phyloP scores from a whole-genome alignment of 1,140 invertebrate genomes.

The Lepidurus couesii region DNA sequence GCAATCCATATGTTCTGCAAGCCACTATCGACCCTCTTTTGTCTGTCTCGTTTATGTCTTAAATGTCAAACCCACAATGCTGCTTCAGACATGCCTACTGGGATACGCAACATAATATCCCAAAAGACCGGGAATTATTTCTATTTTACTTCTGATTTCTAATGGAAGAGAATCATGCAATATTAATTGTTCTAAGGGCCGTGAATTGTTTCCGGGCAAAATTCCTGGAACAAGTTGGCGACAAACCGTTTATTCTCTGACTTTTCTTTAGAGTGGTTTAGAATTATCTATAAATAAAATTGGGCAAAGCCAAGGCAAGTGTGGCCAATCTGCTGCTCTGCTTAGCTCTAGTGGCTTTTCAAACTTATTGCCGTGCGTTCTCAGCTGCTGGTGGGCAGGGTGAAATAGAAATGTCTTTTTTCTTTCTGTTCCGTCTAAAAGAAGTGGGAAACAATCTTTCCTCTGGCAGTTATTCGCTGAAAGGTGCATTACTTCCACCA shows the following conservation, averaged over 20 bases:
- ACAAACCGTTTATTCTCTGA: background rate
- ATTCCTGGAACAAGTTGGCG: too few relatives aligned
- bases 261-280: background rate
- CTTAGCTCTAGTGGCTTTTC: background rate
- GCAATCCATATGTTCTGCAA: too few relatives aligned
- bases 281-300: constrained; percentile 10
- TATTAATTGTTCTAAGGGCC: too few relatives aligned
- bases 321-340: background rate
- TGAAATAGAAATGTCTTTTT: background rate
- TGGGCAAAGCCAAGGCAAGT: background rate
- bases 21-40: too few relatives aligned
- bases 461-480: background rate
- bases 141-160: too few relatives aligned
- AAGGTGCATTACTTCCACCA: background rate
- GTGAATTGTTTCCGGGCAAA: too few relatives aligned
- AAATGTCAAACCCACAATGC: too few relatives aligned
- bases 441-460: background rate
- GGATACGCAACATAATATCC: too few relatives aligned
- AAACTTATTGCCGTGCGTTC: background rate
- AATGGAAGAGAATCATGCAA: too few relatives aligned
- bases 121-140: too few relatives aligned
- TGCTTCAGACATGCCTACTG: too few relatives aligned
- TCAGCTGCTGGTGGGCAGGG: background rate
- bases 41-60: too few relatives aligned
- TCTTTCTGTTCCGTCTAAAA: background rate